A percentile compares a stretch with the other conserved stretches of the same genome.
These are phyloP conservation scores for Hydrochoerus hydrochaeris DNA, from an alignment of 2,113 vertebrate species.

Conservation along the genomic window DNA sequence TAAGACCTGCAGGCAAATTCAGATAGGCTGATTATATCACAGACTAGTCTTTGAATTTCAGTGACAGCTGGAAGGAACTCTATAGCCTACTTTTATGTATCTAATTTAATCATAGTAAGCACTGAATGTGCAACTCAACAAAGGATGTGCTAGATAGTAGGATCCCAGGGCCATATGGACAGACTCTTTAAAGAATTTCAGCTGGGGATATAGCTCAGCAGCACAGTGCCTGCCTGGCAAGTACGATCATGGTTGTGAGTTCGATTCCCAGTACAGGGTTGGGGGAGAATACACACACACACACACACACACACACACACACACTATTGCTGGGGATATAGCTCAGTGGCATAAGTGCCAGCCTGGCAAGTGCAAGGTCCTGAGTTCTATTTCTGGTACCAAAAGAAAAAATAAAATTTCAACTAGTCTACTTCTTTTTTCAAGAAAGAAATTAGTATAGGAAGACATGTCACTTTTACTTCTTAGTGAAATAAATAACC, in stretches of 20 bases:
- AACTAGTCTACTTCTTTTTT: neutral
- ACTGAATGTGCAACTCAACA: neutral
- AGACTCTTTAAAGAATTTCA: neutral
- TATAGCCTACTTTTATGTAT: slow-evolving; percentile 8
- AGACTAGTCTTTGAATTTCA: neutral
- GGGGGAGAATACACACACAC: too few species aligned
- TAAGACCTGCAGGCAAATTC: neutral
- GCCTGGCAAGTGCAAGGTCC: too few species aligned
- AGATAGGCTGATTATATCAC: neutral
- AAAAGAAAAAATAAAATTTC: neutral
- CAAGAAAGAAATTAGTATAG: neutral
- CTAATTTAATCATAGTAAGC: slow-evolving; percentile 37
- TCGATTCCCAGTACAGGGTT: too few species aligned
- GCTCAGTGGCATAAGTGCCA: too few species aligned
- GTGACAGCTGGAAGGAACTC: neutral
- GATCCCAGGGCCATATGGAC: neutral
- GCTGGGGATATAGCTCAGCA: too few species aligned
- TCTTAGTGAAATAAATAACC: neutral
- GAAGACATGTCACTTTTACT: neutral
- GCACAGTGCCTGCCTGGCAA: too few species aligned
- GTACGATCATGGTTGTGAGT: too few species aligned
- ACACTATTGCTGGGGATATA: too few species aligned
- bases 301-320: too few species aligned
- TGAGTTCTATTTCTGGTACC: too few species aligned
- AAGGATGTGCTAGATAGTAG: neutral